phyloP scores from a whole-genome alignment of 2,888 invertebrate genomes.

The Tiphia femorata region DNA sequence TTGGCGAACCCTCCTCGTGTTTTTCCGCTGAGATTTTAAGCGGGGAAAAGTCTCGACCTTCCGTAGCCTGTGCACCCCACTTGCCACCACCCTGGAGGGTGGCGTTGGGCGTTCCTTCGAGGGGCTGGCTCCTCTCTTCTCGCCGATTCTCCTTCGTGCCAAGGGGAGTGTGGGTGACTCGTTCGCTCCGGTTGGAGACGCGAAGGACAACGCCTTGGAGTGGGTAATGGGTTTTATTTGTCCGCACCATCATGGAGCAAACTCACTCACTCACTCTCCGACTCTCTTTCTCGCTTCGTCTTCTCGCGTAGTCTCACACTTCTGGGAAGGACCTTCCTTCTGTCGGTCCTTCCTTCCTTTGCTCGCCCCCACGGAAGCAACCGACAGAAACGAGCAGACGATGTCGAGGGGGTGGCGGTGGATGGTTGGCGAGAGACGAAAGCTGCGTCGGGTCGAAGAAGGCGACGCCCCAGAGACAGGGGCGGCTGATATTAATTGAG shows the following conservation, averaged over 20 bases:
- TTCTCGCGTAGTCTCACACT: too few relatives aligned
- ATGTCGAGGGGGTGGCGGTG: conserved; percentile 9
- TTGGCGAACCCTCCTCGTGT: conserved; percentile 57
- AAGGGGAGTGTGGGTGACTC: conserved; percentile 25
- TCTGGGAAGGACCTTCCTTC: too few relatives aligned
- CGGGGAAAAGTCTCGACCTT: conserved; percentile 52
- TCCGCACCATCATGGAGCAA: conserved; percentile 52
- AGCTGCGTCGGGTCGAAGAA: conserved; percentile 19
- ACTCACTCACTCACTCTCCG: too few relatives aligned
- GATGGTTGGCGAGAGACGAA: neutral
- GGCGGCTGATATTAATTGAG: conserved; percentile 63
- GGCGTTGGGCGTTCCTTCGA: neutral
- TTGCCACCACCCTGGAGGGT: too few relatives aligned
- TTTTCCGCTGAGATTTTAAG: conserved; percentile 56
- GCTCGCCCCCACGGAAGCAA: too few relatives aligned
- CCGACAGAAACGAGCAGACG: conserved; percentile 20
- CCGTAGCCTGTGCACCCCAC: too few relatives aligned
- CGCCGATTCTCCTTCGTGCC: neutral
- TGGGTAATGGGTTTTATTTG: conserved; percentile 68
- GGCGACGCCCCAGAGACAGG: conserved; percentile 35
- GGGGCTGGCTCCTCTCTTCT: conserved; percentile 1
- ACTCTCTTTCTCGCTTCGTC: too few relatives aligned
- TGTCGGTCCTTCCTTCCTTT: too few relatives aligned
- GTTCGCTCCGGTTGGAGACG: neutral
- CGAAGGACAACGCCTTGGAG: conserved; percentile 45